phyloP scores from a whole-genome alignment of 2,797 vertebrate species.

The Smutsia gigantea region DNA sequence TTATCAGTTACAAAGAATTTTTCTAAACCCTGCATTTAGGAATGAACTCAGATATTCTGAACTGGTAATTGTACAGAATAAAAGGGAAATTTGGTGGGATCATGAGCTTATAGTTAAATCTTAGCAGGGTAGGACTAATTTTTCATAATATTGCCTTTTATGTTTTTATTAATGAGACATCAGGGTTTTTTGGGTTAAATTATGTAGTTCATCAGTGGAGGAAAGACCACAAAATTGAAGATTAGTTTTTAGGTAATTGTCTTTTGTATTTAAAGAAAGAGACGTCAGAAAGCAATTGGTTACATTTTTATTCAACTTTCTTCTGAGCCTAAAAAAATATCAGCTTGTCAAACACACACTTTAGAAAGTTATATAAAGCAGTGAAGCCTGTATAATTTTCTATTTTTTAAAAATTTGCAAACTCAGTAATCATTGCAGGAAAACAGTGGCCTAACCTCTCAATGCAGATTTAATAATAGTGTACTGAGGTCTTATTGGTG shows the following conservation, averaged over 20 bases:
- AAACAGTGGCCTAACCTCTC: slow-evolving; percentile 65
- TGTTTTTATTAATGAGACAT: slow-evolving; percentile 77
- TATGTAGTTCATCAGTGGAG: slow-evolving; percentile 68
- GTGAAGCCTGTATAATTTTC: slow-evolving; percentile 64
- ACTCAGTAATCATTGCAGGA: slow-evolving; percentile 62
- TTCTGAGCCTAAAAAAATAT: slow-evolving; percentile 58
- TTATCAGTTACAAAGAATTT: slow-evolving; percentile 47
- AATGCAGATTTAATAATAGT: slow-evolving; percentile 67
- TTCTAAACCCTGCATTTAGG: slow-evolving; percentile 47
- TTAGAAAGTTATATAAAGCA: slow-evolving; percentile 53
- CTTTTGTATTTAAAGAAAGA: slow-evolving; percentile 59
- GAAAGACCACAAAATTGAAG: slow-evolving; percentile 60
- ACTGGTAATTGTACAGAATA: slow-evolving; percentile 57
- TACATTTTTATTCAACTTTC: slow-evolving; percentile 66
- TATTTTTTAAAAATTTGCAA: slow-evolving; percentile 67
- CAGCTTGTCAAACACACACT: slow-evolving; percentile 56
- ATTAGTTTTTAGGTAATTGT: slow-evolving; percentile 60
- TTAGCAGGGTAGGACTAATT: slow-evolving; percentile 69
- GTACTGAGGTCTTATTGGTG: slow-evolving; percentile 44
- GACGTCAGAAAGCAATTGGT: slow-evolving; percentile 29
- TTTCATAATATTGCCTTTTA: slow-evolving; percentile 74
- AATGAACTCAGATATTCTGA: slow-evolving; percentile 53
- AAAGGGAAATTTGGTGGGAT: background rate
- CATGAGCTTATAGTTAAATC: slow-evolving; percentile 59
- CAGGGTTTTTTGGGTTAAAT: slow-evolving; percentile 73